Percentiles rank a stretch among this genome's conserved stretches.
These are phyloP conservation scores for Elephantulus edwardii DNA, from an alignment of 2,113 vertebrate species.

Conservation along the genomic window DNA sequence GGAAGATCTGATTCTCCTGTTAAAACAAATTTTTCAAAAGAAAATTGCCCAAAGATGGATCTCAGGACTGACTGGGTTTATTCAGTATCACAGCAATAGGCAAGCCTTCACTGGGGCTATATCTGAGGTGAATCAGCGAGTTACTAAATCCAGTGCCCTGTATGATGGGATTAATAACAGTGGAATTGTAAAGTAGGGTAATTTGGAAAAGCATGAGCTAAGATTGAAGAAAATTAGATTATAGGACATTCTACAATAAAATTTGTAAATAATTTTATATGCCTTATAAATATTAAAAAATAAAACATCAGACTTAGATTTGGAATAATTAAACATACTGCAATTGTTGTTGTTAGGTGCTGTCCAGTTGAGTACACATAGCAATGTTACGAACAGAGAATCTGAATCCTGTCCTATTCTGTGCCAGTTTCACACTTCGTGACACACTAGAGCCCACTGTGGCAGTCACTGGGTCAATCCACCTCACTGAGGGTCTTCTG, in stretches of 20 bases:
- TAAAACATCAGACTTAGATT: background rate
- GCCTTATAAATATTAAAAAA: background rate
- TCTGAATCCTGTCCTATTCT: too few relatives aligned
- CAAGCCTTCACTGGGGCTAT: background rate
- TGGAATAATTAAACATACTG: background rate
- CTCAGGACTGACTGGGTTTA: too few relatives aligned
- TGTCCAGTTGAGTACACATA: too few relatives aligned
- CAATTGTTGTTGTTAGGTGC: too few relatives aligned
- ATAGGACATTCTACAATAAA: background rate
- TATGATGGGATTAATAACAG: background rate
- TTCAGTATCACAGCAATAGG: background rate
- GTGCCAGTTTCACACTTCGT: too few relatives aligned
- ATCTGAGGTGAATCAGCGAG: background rate
- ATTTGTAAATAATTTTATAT: background rate
- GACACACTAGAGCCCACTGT: too few relatives aligned
- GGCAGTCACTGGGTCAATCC: too few relatives aligned
- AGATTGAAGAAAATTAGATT: background rate
- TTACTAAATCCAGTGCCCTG: background rate
- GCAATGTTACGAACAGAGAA: too few relatives aligned
- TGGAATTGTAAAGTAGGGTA: background rate
- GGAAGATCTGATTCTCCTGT: too few relatives aligned
- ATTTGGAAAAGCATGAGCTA: background rate
- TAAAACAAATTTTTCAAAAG: too few relatives aligned
- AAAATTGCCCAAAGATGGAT: too few relatives aligned
- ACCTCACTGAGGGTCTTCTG: too few relatives aligned